A percentile compares a stretch with the other conserved stretches of the same genome.
These are phyloP conservation scores for Dynastes maya DNA, from an alignment of 2,888 invertebrate genomes.

Conservation along the genomic window DNA sequence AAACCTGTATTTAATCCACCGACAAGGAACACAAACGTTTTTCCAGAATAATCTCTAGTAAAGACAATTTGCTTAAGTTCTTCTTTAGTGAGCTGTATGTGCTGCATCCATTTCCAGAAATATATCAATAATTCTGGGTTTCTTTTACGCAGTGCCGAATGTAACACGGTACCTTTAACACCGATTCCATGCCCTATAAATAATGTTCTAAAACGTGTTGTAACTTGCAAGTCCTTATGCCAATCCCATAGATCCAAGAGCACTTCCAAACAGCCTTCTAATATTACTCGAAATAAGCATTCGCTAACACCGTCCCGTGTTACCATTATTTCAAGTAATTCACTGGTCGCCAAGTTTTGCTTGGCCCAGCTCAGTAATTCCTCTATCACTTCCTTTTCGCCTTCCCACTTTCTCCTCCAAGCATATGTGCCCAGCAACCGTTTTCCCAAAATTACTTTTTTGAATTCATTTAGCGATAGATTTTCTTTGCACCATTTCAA, in stretches of 20 bases:
- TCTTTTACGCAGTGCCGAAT: background rate
- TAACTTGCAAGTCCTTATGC: background rate
- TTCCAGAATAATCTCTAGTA: background rate
- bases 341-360: background rate
- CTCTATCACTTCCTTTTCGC: background rate
- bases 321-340: background rate
- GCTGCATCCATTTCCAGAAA: background rate
- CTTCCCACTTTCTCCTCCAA: background rate
- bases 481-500: constrained; percentile 4
- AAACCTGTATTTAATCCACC: background rate
- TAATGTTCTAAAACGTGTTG: background rate
- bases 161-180: background rate
- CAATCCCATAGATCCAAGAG: background rate
- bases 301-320: background rate
- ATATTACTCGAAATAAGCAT: background rate
- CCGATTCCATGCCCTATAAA: background rate
- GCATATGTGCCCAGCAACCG: background rate
- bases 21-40: background rate
- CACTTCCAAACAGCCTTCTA: background rate
- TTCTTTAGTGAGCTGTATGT: background rate
- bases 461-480: background rate
- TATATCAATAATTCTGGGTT: background rate
- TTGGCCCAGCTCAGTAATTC: background rate
- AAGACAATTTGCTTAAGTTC: background rate
- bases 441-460: background rate